Percentiles rank a stretch among this genome's conserved stretches.
These are phyloP conservation scores for Acleris cristana DNA, from an alignment of 2,888 invertebrate genomes.

Conservation along the genomic window DNA sequence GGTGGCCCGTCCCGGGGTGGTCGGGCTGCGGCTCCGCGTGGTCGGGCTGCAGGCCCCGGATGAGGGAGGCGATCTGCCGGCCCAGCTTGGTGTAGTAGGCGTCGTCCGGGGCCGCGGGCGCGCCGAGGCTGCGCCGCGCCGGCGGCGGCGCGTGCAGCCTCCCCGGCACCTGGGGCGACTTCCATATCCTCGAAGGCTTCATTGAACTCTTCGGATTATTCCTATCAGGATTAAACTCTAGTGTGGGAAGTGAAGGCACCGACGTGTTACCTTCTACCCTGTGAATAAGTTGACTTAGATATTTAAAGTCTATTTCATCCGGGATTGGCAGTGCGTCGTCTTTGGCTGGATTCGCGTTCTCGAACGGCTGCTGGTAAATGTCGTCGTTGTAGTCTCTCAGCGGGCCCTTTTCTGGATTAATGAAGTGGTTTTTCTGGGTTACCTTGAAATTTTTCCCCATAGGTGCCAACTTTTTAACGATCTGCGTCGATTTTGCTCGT, in stretches of 20 bases:
- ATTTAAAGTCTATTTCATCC: slow-evolving; percentile 67
- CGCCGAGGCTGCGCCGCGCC: slow-evolving; percentile 3
- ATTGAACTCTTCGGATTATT: background rate
- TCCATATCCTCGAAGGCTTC: background rate
- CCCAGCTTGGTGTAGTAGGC: slow-evolving; percentile 67
- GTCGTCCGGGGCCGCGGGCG: slow-evolving; percentile 49
- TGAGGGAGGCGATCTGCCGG: slow-evolving; percentile 70
- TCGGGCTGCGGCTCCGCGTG: too few species aligned
- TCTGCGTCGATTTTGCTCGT: background rate
- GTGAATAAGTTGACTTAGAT: slow-evolving; percentile 71
- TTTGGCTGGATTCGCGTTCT: slow-evolving; percentile 16
- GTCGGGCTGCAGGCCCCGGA: slow-evolving; percentile 51
- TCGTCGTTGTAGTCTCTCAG: background rate
- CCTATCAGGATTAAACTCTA: slow-evolving; percentile 42
- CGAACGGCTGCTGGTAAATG: slow-evolving; percentile 1
- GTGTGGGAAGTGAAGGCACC: slow-evolving; percentile 38
- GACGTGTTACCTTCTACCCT: slow-evolving; percentile 56
- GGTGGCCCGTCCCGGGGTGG: slow-evolving; percentile 36
- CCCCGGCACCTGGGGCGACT: slow-evolving; percentile 16
- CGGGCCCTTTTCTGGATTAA: background rate
- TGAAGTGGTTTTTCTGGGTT: slow-evolving; percentile 1
- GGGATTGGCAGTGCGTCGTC: slow-evolving; percentile 40
- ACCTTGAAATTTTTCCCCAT: background rate
- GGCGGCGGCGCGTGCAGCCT: slow-evolving; percentile 6
- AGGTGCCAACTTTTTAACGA: background rate